A percentile compares a stretch with the other conserved stretches of the same genome.
Conservation (phyloP, 2,113 vertebrate genomes). For the Proterorhinus semilunaris region DNA sequence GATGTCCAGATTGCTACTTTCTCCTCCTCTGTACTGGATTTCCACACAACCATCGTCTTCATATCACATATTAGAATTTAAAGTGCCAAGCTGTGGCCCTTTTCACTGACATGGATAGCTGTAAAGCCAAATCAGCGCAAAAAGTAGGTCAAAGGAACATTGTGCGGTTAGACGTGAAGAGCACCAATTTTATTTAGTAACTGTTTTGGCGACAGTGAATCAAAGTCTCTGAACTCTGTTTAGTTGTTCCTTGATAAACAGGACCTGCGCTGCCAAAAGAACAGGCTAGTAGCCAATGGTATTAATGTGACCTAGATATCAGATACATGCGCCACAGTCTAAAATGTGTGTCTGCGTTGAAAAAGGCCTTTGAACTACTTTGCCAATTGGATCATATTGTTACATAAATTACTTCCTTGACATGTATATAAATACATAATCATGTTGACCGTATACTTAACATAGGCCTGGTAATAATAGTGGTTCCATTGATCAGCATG, state of each 20-base stretch:
- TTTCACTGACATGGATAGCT: background rate
- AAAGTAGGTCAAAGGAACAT: conserved; percentile 1
- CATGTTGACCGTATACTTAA: background rate
- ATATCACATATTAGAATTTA: background rate
- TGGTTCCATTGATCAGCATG: background rate
- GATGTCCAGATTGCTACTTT: conserved; percentile 22
- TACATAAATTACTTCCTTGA: too few species aligned
- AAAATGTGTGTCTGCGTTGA: too few species aligned
- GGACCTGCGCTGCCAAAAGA: background rate
- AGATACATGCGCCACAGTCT: too few species aligned
- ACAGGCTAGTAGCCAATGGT: background rate
- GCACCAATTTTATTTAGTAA: background rate
- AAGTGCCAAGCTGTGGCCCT: background rate
- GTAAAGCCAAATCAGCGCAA: background rate
- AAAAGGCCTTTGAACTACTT: too few species aligned
- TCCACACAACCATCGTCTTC: background rate
- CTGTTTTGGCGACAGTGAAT: background rate
- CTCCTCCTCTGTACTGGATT: conserved; percentile 14
- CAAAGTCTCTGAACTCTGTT: background rate
- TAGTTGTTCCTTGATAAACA: background rate
- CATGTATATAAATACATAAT: background rate
- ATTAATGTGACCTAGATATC: background rate
- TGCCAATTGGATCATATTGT: too few species aligned
- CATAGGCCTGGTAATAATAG: background rate
- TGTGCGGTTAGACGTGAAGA: background rate